phyloP scores from a whole-genome alignment of 2,113 vertebrate genomes.

The Bujurquina vittata region DNA sequence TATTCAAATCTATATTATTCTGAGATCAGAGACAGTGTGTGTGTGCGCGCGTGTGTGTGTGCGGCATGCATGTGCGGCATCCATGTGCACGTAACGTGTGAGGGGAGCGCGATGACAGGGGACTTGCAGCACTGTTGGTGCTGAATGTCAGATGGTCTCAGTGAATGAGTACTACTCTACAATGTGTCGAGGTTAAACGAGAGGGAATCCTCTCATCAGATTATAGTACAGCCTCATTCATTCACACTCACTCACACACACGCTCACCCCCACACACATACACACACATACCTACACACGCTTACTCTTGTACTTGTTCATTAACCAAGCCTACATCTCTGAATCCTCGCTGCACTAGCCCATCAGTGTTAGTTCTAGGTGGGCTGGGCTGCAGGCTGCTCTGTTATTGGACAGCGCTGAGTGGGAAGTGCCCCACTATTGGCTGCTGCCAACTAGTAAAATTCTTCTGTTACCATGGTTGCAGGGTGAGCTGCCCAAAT shows the following conservation, averaged over 20 bases:
- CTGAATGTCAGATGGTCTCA: constrained; percentile 45
- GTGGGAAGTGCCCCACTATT: constrained; percentile 81
- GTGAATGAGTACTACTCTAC: constrained; percentile 45
- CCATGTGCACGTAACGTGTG: not conserved
- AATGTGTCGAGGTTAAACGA: constrained; percentile 41
- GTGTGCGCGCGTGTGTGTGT: not conserved
- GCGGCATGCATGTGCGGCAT: not conserved
- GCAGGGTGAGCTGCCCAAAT: constrained; percentile 86
- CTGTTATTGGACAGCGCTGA: constrained; percentile 76
- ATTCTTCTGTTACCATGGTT: constrained; percentile 87
- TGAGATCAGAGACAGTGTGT: not conserved
- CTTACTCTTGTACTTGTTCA: constrained; percentile 53
- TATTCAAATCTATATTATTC: constrained; percentile 9
- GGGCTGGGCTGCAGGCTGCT: constrained; percentile 79
- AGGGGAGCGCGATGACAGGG: constrained; percentile 34
- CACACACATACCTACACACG: constrained; percentile 42
- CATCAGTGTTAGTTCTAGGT: constrained; percentile 75
- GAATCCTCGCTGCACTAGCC: constrained; percentile 65
- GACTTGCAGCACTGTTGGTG: constrained; percentile 39
- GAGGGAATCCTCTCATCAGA: constrained; percentile 70
- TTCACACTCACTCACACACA: not conserved
- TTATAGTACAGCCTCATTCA: constrained; percentile 51
- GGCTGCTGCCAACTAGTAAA: constrained; percentile 83
- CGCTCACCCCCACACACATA: not conserved
- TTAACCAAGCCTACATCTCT: constrained; percentile 66